These are phyloP conservation scores for Dysidea cf. avara DNA, from an alignment of 37 sponge, comb jelly and placozoan species.

Conservation along the genomic window DNA sequence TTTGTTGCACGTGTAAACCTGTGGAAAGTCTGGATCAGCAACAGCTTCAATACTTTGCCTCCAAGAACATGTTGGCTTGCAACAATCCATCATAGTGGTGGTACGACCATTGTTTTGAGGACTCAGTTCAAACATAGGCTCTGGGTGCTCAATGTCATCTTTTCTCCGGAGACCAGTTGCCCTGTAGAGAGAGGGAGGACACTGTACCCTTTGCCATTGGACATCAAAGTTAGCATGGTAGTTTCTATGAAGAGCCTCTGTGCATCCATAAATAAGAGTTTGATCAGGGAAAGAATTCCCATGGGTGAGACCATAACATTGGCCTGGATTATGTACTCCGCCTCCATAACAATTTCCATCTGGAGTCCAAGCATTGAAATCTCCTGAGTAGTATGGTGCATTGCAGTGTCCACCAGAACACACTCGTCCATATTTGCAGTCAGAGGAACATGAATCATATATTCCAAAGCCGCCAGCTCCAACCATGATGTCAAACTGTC, in stretches of 20 bases:
- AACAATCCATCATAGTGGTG: constrained; percentile 38
- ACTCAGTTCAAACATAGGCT: neutral
- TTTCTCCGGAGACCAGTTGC: constrained; percentile 10
- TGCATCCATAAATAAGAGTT: constrained; percentile 24
- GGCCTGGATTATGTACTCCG: constrained; percentile 1
- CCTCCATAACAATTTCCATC: constrained; percentile 36
- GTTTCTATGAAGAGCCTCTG: neutral
- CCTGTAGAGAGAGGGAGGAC: constrained; percentile 18
- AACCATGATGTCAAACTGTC: constrained; percentile 29
- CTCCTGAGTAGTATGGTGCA: constrained; percentile 24
- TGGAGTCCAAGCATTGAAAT: constrained; percentile 24
- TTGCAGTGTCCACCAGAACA: constrained; percentile 36
- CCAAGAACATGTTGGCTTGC: constrained; percentile 35
- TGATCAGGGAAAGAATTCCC: neutral
- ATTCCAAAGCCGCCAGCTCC: constrained; percentile 37
- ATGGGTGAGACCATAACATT: neutral
- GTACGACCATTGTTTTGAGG: constrained; percentile 2
- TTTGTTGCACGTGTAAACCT: constrained; percentile 23
- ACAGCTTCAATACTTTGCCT: constrained; percentile 5
- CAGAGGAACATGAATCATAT: constrained; percentile 27
- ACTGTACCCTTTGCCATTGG: constrained; percentile 9
- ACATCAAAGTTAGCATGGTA: constrained; percentile 20
- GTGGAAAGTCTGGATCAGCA: constrained; percentile 20
- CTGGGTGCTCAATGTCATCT: neutral
- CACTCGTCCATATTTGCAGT: constrained; percentile 13